Evolutionary conservation across 2,888 invertebrate species (phyloP).

Genomic region (Helicoverpa assulta): DNA sequence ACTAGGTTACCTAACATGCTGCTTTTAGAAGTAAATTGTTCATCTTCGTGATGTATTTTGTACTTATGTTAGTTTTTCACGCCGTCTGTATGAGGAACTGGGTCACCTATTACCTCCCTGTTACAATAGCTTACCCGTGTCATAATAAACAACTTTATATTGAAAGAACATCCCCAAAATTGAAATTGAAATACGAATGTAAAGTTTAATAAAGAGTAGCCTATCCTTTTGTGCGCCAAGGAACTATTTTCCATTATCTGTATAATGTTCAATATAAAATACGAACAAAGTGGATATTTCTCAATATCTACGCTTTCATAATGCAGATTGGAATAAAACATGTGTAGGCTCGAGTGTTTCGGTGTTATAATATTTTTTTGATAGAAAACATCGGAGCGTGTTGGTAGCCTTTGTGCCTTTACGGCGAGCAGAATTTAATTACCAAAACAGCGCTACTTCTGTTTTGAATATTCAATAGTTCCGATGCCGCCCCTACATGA

Average conservation of each 20-base stretch:
- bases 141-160: slow-evolving; percentile 52
- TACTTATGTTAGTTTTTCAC: slow-evolving; percentile 42
- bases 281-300: slow-evolving; percentile 57
- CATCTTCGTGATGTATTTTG: slow-evolving; percentile 44
- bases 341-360: slow-evolving; percentile 35
- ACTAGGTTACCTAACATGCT: slow-evolving; percentile 35
- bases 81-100: slow-evolving; percentile 46
- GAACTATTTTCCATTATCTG: slow-evolving; percentile 58
- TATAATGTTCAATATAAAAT: slow-evolving; percentile 52
- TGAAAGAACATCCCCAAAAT: slow-evolving; percentile 53
- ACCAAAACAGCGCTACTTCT: slow-evolving; percentile 3
- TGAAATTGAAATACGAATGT: slow-evolving; percentile 47
- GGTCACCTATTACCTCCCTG: slow-evolving; percentile 43
- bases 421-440: slow-evolving; percentile 30
- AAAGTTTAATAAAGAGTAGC: slow-evolving; percentile 49
- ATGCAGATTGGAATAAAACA: slow-evolving; percentile 45
- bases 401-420: slow-evolving; percentile 32
- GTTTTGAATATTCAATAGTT: slow-evolving; percentile 32
- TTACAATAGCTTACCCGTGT: slow-evolving; percentile 38
- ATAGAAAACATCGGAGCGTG: slow-evolving; percentile 11
- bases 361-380: slow-evolving; percentile 24
- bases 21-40: slow-evolving; percentile 41
- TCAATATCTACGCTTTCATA: slow-evolving; percentile 52
- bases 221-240: slow-evolving; percentile 37
- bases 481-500: slow-evolving; percentile 8